phyloP scores from a whole-genome alignment of 2,113 vertebrate genomes.

The Tachysurus fulvidraco region DNA sequence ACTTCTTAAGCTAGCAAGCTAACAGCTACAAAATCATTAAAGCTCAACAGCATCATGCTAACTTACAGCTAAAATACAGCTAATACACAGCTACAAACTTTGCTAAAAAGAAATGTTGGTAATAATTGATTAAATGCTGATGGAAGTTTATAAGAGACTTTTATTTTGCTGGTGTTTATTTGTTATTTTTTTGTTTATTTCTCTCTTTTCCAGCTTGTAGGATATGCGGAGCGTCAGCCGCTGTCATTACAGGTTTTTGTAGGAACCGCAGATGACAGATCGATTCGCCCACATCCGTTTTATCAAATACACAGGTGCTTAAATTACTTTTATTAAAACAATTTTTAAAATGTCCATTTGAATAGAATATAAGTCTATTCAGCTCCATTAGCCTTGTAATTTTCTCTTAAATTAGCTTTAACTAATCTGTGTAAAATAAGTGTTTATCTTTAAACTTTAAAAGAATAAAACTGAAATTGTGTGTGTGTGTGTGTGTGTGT shows the following conservation, averaged over 20 bases:
- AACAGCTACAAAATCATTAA: not conserved
- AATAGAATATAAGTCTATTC: too few species aligned
- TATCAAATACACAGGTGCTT: slow-evolving; percentile 87
- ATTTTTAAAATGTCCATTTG: too few species aligned
- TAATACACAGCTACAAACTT: not conserved
- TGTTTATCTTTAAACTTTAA: not conserved
- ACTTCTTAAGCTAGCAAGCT: not conserved
- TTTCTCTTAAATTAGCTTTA: not conserved
- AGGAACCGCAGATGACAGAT: slow-evolving; percentile 88
- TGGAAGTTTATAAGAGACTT: not conserved
- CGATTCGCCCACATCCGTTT: slow-evolving; percentile 87
- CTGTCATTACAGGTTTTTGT: slow-evolving; percentile 91
- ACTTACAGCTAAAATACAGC: too few species aligned
- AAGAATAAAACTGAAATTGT: not conserved
- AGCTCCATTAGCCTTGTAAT: not conserved
- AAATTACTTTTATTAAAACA: too few species aligned
- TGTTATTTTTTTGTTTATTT: not conserved
- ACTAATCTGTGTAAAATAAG: not conserved
- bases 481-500: not conserved
- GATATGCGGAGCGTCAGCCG: slow-evolving; percentile 83
- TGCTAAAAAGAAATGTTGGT: not conserved
- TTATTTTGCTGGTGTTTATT: not conserved
- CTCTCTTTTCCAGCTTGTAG: slow-evolving; percentile 74
- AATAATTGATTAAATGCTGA: not conserved
- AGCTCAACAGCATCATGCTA: not conserved